Percentiles rank a stretch among this genome's conserved stretches.
These are phyloP conservation scores for Protophormia terraenovae DNA, from an alignment of 2,888 invertebrate genomes.

Conservation along the genomic window DNA sequence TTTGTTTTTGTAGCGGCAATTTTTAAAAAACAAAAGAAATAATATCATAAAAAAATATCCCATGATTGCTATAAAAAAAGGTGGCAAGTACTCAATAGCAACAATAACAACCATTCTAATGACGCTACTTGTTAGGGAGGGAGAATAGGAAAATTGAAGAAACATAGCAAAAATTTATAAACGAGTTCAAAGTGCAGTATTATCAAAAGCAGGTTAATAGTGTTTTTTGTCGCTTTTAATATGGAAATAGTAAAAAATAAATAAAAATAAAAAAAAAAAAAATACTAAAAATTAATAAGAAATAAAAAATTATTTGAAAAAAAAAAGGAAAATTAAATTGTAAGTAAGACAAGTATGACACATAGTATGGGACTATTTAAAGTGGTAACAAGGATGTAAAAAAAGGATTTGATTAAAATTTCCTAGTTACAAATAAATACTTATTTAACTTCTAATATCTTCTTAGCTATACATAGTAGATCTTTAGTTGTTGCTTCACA, in stretches of 20 bases:
- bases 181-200: conserved; percentile 66
- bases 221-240: conserved; percentile 36
- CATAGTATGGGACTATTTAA: background rate
- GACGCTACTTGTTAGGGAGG: background rate
- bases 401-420: too few species aligned
- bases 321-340: conserved; percentile 17
- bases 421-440: too few species aligned
- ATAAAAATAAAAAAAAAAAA: conserved; percentile 8
- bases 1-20: conserved; percentile 30
- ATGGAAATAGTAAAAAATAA: background rate
- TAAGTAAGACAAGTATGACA: background rate
- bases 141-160: background rate
- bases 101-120: background rate
- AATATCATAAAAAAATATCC: conserved; percentile 3
- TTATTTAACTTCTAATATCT: too few species aligned
- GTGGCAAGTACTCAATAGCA: conserved; percentile 57
- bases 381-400: too few species aligned
- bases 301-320: too few species aligned
- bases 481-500: too few species aligned
- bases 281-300: background rate
- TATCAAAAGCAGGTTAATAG: conserved; percentile 78
- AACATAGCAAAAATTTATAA: conserved; percentile 34
- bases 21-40: conserved; percentile 30
- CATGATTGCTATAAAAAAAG: conserved; percentile 48
- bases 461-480: too few species aligned